Evolutionary conservation across 2,888 invertebrate genomes (phyloP).

Genomic region (Phrixothrix hirtus): DNA sequence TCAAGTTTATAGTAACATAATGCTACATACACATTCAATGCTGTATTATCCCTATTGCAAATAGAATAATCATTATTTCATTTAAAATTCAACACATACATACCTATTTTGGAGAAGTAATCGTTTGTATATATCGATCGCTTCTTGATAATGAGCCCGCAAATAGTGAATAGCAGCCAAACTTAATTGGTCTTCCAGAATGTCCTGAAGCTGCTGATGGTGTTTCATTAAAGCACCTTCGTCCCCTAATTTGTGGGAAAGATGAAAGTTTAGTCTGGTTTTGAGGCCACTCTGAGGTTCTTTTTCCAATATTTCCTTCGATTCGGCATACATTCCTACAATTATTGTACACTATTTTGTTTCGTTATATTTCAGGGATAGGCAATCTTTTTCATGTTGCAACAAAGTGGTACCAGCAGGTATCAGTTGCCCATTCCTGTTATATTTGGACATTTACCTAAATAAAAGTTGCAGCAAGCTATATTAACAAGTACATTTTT

Average conservation of each 20-base stretch:
- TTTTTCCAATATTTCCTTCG: conserved; percentile 65
- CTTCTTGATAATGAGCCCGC: conserved; percentile 96
- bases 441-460: too few species aligned
- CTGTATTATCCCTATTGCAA: conserved; percentile 84
- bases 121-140: conserved; percentile 96
- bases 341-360: conserved; percentile 43
- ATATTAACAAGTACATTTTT: conserved; percentile 76
- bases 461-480: conserved; percentile 93
- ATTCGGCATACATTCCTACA: conserved; percentile 74
- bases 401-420: too few species aligned
- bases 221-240: conserved; percentile 82
- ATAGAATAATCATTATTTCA: conserved; percentile 27
- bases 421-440: too few species aligned
- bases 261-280: conserved; percentile 85
- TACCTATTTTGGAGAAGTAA: conserved; percentile 90
- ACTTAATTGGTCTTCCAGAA: conserved; percentile 92
- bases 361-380: background rate
- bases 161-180: conserved; percentile 95
- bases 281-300: conserved; percentile 66
- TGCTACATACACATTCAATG: conserved; percentile 95
- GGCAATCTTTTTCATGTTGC: too few species aligned
- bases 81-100: background rate
- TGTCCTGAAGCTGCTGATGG: conserved; percentile 83
- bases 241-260: conserved; percentile 90
- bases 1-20: conserved; percentile 98